These are phyloP conservation scores for Rhabdomys pumilio DNA, from an alignment of 2,797 vertebrate genomes.

Conservation along the genomic window DNA sequence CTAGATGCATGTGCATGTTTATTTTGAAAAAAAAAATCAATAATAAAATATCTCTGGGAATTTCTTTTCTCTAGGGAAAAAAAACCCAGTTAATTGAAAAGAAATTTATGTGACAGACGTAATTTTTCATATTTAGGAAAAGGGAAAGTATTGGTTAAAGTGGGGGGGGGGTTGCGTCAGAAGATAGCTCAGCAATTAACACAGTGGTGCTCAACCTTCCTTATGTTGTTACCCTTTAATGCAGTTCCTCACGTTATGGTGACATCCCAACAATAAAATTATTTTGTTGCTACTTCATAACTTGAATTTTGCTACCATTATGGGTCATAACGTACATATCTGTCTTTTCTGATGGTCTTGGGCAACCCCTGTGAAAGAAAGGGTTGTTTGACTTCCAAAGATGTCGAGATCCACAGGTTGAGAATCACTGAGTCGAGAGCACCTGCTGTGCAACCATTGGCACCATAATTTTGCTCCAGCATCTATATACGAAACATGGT, in stretches of 20 bases:
- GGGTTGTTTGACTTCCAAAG: neutral
- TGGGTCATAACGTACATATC: too few species aligned
- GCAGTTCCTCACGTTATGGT: too few species aligned
- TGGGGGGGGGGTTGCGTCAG: neutral
- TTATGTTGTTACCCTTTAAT: neutral
- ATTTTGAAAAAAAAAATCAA: conserved; percentile 48
- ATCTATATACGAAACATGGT: neutral
- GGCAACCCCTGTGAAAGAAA: neutral
- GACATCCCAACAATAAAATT: too few species aligned
- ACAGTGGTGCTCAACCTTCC: too few species aligned
- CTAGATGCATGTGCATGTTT: neutral
- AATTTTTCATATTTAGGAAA: conserved; percentile 40
- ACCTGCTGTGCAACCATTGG: neutral
- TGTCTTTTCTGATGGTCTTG: neutral
- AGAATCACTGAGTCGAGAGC: neutral
- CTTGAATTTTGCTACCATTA: neutral
- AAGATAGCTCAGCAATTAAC: neutral
- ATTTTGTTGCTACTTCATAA: neutral
- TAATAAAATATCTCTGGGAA: neutral
- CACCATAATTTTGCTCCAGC: neutral
- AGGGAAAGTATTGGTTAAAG: conserved; percentile 6
- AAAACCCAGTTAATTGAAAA: conserved; percentile 49
- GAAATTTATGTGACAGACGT: conserved; percentile 6
- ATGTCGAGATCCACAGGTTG: neutral
- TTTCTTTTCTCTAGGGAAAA: conserved; percentile 16